Conservation (phyloP, 2,797 vertebrate genomes). For the Anguilla megastoma region DNA sequence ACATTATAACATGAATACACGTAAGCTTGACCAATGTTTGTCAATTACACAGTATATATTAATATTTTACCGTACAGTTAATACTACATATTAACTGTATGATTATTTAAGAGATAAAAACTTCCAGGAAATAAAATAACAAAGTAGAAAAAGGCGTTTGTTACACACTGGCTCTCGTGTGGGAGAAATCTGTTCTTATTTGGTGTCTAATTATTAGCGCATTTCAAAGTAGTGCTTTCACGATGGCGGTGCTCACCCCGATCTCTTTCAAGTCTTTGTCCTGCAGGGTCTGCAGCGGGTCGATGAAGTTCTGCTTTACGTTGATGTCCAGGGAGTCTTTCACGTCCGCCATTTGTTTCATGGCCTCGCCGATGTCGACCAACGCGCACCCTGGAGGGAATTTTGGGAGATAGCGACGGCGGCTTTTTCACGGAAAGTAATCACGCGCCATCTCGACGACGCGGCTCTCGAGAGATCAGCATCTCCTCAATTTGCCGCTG, state of each 20-base stretch:
- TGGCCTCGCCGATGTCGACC: slow-evolving; percentile 84
- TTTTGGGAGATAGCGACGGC: not conserved
- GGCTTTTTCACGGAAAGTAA: not conserved
- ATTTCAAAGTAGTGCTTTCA: not conserved
- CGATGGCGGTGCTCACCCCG: slow-evolving; percentile 66
- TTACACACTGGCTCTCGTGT: not conserved
- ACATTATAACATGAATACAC: not conserved
- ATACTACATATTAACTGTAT: not conserved
- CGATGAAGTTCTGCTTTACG: slow-evolving; percentile 92
- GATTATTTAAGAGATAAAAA: not conserved
- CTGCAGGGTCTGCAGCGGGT: slow-evolving; percentile 87
- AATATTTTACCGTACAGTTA: not conserved
- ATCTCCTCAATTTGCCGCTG: not conserved
- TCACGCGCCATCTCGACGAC: not conserved
- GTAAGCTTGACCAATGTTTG: not conserved
- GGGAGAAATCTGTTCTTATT: not conserved
- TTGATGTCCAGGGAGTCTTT: slow-evolving; percentile 91
- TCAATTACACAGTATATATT: not conserved
- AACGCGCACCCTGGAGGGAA: slow-evolving; percentile 73
- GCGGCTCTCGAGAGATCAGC: not conserved
- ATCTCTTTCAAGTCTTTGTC: slow-evolving; percentile 96
- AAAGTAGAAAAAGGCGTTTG: not conserved
- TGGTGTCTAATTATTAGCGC: not conserved
- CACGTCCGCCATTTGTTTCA: slow-evolving; percentile 92
- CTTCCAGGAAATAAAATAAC: not conserved